Conservation (phyloP, 2,888 invertebrate species). For the Agrotis exclamationis region DNA sequence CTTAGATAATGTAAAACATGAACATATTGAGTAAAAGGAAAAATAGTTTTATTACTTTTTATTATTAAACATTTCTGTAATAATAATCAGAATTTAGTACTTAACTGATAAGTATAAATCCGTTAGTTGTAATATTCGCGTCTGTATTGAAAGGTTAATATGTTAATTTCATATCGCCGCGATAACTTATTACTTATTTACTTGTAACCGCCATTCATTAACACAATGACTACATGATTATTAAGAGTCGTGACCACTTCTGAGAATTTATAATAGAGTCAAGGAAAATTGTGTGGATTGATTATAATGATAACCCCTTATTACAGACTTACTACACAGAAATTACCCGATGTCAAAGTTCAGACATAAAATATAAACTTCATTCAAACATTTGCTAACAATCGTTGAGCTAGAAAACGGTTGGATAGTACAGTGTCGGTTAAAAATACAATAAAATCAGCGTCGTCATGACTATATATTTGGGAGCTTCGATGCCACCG, state of each 20-base stretch:
- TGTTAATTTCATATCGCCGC: conserved; percentile 43
- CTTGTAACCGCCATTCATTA: conserved; percentile 21
- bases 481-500: background rate
- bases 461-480: background rate
- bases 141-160: conserved; percentile 44
- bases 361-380: conserved; percentile 1
- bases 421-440: no score
- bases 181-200: conserved; percentile 41
- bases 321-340: background rate
- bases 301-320: background rate
- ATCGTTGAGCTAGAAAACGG: background rate
- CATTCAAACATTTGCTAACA: background rate
- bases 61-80: background rate
- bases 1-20: background rate
- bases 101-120: conserved; percentile 32
- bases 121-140: conserved; percentile 25
- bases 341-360: conserved; percentile 20
- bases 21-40: conserved; percentile 14
- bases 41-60: background rate
- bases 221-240: conserved; percentile 32
- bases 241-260: conserved; percentile 27
- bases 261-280: conserved; percentile 16
- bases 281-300: conserved; percentile 23
- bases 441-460: no score
- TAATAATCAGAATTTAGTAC: background rate